These are phyloP conservation scores for Acarapis woodi DNA, from an alignment of 1,140 invertebrate species.

Conservation along the genomic window DNA sequence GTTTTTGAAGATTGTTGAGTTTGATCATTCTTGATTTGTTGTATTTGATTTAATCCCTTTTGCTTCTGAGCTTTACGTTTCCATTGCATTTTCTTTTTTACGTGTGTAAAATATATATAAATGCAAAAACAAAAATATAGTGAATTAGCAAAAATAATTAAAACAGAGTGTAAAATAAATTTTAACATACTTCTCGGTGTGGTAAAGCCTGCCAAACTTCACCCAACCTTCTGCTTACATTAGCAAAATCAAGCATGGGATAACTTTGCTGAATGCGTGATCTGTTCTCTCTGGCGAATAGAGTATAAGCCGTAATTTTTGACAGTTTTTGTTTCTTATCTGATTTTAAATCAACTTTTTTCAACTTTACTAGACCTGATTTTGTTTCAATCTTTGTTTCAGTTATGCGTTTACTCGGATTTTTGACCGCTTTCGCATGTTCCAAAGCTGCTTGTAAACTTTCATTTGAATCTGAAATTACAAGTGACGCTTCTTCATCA, in stretches of 20 bases:
- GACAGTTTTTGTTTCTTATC: constrained; percentile 3
- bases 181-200: no score
- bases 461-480: neutral
- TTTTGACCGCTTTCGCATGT: constrained; percentile 4
- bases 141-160: neutral
- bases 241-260: constrained; percentile 25
- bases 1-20: neutral
- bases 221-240: constrained; percentile 18
- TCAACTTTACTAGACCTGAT: constrained; percentile 7
- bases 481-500: neutral
- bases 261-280: constrained; percentile 34
- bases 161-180: constrained; percentile 1
- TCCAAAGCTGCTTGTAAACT: neutral
- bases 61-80: constrained; percentile 37
- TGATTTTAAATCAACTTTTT: constrained; percentile 1
- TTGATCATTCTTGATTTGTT: neutral
- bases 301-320: constrained; percentile 49
- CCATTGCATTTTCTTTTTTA: constrained; percentile 24
- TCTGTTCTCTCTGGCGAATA: constrained; percentile 54
- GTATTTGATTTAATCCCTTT: neutral
- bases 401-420: constrained; percentile 2
- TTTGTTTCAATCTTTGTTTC: constrained; percentile 2
- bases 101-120: no score
- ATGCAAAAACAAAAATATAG: constrained; percentile 10
- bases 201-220: constrained; percentile 19